Evolutionary conservation across 1,140 invertebrate genomes (phyloP), one percentile per base, ranked within the genome.

Genomic region (Polypedilum pembai): DNA sequence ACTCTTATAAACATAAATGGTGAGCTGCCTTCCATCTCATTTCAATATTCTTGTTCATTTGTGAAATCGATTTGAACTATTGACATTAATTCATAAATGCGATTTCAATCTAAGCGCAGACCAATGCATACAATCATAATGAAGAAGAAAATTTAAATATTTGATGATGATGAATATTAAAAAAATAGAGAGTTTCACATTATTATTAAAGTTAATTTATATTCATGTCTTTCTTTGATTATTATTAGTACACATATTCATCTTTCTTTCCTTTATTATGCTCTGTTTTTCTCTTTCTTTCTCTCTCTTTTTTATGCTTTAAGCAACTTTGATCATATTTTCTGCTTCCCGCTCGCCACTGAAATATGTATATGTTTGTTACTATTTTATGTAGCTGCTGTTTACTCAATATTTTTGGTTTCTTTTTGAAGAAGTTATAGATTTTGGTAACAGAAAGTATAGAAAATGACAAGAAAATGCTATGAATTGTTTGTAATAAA

Each of bases 201-300:
- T 56, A 56, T 56, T 56, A 56, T 56, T 56, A 56, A 12, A 56
- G 45, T 56, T 56, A 56, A 56, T 56, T 56, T 56, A 56, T 56
- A 56, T 56, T 56, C 45, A 56, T 12, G 45, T 56, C 45, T 56
- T 56, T 56, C n/a, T 56, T 56, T n/a, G 45, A 56, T 56, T 56
- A 56, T 56, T 56, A 56, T 56, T 56, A 56, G 45, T 56, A n/a
- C 45, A 56, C 45, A 56, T 33, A 33, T 56, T 56, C 45, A 56
- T 56, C 45, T 56, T 56, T 56, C 45, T 12, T n/a, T n/a, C n/a
- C 45, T 33, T 33, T 5, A 33, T 33, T 33, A 33, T 33, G 24
- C 24, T 33, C 24, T 33, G 24, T 33, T 33, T 33, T n/a, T n/a
- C n/a, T 33, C 24, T 15, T 56, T 56, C 12, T 56, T 15, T 56